A percentile compares a stretch with the other conserved stretches of the same genome.
Conservation (phyloP, 2,797 vertebrate genomes). For the Paedocypris micromegethes region DNA sequence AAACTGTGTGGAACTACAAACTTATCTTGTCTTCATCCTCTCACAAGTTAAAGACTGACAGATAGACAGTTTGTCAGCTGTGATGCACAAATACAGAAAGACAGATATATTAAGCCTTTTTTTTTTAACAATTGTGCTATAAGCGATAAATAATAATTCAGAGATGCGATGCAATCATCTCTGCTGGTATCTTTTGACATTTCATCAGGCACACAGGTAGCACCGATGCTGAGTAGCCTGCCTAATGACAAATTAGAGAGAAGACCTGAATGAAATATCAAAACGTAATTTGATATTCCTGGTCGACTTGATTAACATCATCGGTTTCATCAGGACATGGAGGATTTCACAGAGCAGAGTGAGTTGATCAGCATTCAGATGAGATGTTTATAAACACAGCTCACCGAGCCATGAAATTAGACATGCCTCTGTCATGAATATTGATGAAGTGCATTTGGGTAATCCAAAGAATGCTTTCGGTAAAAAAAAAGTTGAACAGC, state of each 20-base stretch:
- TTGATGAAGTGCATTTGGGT: constrained; percentile 54
- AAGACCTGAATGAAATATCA: constrained; percentile 23
- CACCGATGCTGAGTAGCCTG: constrained; percentile 2
- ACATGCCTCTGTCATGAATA: constrained; percentile 57
- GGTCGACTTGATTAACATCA: constrained; percentile 21
- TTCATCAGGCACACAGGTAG: constrained; percentile 16
- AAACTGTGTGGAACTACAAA: no score
- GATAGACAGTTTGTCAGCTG: no score
- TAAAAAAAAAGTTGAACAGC: neutral
- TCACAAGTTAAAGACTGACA: no score
- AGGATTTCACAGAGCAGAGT: constrained; percentile 11
- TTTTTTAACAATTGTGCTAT: no score
- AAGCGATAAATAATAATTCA: no score
- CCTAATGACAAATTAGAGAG: constrained; percentile 24
- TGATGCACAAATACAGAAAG: no score
- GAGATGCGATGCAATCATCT: neutral
- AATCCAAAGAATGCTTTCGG: constrained; percentile 58
- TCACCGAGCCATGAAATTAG: constrained; percentile 50
- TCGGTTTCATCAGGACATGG: constrained; percentile 16
- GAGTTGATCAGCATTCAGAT: constrained; percentile 31
- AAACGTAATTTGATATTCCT: constrained; percentile 17
- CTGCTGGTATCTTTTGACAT: constrained; percentile 24
- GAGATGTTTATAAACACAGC: constrained; percentile 33
- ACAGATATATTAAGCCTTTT: no score
- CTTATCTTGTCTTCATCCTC: no score